phyloP scores from a whole-genome alignment of 1,140 invertebrate genomes.

The Eufriesea mexicana region DNA sequence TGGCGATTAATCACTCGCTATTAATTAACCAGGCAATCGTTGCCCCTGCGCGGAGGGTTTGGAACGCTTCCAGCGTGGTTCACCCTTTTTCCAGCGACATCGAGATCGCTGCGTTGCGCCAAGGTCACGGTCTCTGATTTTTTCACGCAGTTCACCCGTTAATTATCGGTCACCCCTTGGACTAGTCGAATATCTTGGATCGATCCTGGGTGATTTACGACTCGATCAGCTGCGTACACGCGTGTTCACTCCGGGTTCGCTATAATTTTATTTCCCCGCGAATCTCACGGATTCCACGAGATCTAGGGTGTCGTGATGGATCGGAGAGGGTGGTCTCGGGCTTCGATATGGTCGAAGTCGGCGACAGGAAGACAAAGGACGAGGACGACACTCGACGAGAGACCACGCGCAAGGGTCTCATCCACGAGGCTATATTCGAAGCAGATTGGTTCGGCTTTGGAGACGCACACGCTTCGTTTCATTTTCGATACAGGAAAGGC shows the following conservation, averaged over 20 bases:
- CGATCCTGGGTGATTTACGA: background rate
- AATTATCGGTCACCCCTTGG: slow-evolving; percentile 67
- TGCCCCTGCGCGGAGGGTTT: background rate
- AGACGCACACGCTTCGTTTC: background rate
- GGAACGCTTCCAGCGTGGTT: background rate
- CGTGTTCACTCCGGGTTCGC: too few species aligned
- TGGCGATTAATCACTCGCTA: slow-evolving; percentile 77
- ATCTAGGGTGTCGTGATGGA: background rate
- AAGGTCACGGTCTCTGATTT: slow-evolving; percentile 75
- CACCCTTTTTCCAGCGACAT: background rate
- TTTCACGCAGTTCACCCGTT: slow-evolving; percentile 60
- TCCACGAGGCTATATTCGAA: background rate
- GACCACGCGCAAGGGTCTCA: background rate
- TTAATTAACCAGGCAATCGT: slow-evolving; percentile 76
- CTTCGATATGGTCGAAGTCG: background rate
- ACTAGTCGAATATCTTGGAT: slow-evolving; percentile 51
- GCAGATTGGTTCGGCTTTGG: background rate
- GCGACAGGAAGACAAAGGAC: too few species aligned
- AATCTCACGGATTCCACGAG: background rate
- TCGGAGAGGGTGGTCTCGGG: background rate
- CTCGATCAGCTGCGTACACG: background rate
- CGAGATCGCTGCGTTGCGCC: slow-evolving; percentile 5
- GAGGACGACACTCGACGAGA: background rate
- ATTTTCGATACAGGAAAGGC: background rate
- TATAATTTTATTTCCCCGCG: background rate